Conservation (phyloP, 2,888 invertebrate genomes). For the Drosophila fulvimacula region DNA sequence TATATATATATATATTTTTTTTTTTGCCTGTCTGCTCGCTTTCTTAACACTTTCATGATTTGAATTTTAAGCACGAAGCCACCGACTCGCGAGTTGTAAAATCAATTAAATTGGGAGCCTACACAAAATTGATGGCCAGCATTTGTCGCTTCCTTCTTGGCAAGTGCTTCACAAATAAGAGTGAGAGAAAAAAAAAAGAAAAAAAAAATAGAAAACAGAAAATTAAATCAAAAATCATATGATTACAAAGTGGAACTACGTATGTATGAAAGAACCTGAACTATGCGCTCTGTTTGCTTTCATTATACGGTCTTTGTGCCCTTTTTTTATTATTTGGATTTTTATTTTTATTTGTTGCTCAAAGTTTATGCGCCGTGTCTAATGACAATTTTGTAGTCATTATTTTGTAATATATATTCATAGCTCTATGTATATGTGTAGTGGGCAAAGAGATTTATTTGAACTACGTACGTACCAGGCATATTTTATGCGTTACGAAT, state of each 20-base stretch:
- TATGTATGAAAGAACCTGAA: constrained; percentile 7
- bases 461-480: constrained; percentile 3
- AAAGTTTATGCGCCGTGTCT: constrained; percentile 70
- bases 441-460: background rate
- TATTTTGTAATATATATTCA: constrained; percentile 62
- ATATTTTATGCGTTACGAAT: constrained; percentile 5
- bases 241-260: constrained; percentile 4
- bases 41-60: constrained; percentile 77
- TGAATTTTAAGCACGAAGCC: constrained; percentile 56
- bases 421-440: background rate
- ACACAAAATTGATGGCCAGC: constrained; percentile 45
- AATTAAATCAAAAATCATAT: constrained; percentile 44
- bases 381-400: constrained; percentile 74
- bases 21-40: constrained; percentile 45
- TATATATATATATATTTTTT: background rate
- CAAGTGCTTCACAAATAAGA: constrained; percentile 46
- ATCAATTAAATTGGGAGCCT: constrained; percentile 69
- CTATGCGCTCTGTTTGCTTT: constrained; percentile 62
- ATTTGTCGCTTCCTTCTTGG: constrained; percentile 35
- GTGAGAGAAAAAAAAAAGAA: background rate
- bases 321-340: constrained; percentile 7
- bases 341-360: constrained; percentile 20
- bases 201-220: background rate
- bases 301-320: constrained; percentile 10
- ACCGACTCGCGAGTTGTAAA: constrained; percentile 48